Base-by-base conservation (phyloP, 2,797 vertebrate genomes). In the Crocodylus rhombifer region DNA sequence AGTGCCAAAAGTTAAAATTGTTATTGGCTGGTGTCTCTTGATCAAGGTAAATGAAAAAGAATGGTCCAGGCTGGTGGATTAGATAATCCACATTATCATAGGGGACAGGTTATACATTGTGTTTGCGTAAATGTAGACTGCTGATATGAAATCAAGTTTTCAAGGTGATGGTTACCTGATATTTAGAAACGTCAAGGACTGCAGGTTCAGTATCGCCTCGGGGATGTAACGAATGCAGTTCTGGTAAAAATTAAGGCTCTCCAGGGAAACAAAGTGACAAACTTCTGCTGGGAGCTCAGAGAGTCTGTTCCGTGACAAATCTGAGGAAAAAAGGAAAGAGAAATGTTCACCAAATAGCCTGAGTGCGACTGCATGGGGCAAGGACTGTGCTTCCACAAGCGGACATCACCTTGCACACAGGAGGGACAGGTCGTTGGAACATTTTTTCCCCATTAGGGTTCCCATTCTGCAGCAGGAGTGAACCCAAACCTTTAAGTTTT, bases 231-330 rank as follows among this genome's bases (percentile, higher is more conserved):
- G 98, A 91, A 99, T 98, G 97, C 99, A 99, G 97, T 99, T 99
- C 98, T 99, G 99, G 96, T 99, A 99, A 60, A 99, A 98, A 94
- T 99, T 99, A 86, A 99, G 98, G 97, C 98, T 99, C 98, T 99
- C 99, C 74, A 99, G 98, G 89, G 99, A 99, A 82, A 99, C 99
- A 7, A 99, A 99, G 96, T 98, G 97, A 96, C 99, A 99, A 0
- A 98, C 98, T 96, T 99, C 99, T 95, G 98, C 92, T 30, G 99
- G 99, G 81, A 99, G 98, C 95, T 99, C 99, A 1, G 98, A 97
- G 90, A 99, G 98, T 69, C 99, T 98, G 97, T 99, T 99, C 93
- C 99, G 98, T 30, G 99, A 99, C 91, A 99, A 94, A 95, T 99
- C 99, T 99, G 94, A 69, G 95, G 89, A 42, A 76, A 91, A 7